phyloP scores from a whole-genome alignment of 2,888 invertebrate species.

The Tachina fera region DNA sequence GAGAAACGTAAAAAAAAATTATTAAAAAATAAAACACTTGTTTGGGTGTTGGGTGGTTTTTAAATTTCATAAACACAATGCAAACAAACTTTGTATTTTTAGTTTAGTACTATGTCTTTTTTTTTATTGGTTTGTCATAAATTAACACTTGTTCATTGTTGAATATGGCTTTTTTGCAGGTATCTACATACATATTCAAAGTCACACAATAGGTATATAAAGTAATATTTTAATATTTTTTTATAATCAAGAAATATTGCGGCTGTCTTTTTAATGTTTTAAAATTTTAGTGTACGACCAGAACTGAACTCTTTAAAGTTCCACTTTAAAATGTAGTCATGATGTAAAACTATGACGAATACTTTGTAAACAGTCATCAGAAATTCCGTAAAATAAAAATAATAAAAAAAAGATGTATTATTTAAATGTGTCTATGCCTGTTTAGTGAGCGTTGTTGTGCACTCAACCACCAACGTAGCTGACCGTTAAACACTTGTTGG shows the following conservation, averaged over 20 bases:
- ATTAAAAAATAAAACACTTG: no score
- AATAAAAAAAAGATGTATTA: neutral
- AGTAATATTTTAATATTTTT: neutral
- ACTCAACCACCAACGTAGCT: conserved; percentile 48
- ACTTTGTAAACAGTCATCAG: conserved; percentile 47
- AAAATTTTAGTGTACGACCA: conserved; percentile 26
- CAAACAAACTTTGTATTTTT: conserved; percentile 34
- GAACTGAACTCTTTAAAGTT: conserved; percentile 34
- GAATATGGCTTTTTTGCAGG: conserved; percentile 34
- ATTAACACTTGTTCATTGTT: conserved; percentile 59
- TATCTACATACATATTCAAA: neutral
- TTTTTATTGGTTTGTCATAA: conserved; percentile 17
- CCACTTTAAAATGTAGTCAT: conserved; percentile 49
- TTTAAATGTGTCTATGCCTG: conserved; percentile 7
- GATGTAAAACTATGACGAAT: conserved; percentile 23
- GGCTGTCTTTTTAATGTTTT: conserved; percentile 6
- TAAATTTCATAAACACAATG: conserved; percentile 24
- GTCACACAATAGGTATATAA: neutral
- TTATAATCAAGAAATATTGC: conserved; percentile 6
- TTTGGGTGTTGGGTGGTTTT: neutral
- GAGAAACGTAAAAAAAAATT: neutral
- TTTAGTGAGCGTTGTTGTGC: conserved; percentile 30
- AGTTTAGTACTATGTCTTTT: neutral
- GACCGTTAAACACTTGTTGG: conserved; percentile 67
- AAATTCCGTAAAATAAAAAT: conserved; percentile 3